These are phyloP conservation scores for Drosophila bocqueti DNA, from an alignment of 1,140 invertebrate species.

Conservation along the genomic window DNA sequence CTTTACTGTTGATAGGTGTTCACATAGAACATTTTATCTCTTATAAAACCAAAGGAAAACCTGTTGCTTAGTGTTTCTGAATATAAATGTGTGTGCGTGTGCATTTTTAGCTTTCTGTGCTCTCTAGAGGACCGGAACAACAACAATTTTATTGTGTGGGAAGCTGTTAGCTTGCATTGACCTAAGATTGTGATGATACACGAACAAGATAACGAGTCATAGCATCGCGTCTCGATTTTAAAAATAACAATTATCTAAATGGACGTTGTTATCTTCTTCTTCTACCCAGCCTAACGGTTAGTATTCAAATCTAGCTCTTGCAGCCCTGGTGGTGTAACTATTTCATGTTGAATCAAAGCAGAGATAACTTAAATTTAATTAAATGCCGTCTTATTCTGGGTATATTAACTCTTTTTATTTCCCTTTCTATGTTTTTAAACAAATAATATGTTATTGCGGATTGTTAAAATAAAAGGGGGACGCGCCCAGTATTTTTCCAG, in stretches of 20 bases:
- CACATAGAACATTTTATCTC: too few relatives aligned
- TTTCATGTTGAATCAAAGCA: background rate
- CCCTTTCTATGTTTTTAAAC: background rate
- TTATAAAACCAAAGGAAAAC: background rate
- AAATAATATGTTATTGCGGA: background rate
- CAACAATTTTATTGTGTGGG: slow-evolving; percentile 3
- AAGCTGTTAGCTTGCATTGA: slow-evolving; percentile 3
- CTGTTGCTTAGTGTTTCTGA: slow-evolving; percentile 9
- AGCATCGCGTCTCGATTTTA: background rate
- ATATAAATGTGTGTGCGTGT: background rate
- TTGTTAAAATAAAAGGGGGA: too few relatives aligned
- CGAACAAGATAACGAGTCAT: slow-evolving; percentile 2
- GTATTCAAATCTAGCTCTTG: background rate
- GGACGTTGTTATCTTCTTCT: background rate
- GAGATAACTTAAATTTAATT: background rate
- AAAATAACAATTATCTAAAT: slow-evolving; percentile 7
- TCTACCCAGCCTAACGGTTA: background rate
- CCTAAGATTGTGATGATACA: slow-evolving; percentile 5
- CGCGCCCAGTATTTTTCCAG: background rate
- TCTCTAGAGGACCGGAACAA: background rate
- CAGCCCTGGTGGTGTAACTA: background rate
- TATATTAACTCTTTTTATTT: background rate
- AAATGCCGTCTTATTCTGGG: background rate
- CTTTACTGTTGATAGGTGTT: too few relatives aligned
- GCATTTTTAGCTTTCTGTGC: background rate